Conservation (phyloP, 64 coral and sea anemone genomes). For the Dendronephthya gigantea region DNA sequence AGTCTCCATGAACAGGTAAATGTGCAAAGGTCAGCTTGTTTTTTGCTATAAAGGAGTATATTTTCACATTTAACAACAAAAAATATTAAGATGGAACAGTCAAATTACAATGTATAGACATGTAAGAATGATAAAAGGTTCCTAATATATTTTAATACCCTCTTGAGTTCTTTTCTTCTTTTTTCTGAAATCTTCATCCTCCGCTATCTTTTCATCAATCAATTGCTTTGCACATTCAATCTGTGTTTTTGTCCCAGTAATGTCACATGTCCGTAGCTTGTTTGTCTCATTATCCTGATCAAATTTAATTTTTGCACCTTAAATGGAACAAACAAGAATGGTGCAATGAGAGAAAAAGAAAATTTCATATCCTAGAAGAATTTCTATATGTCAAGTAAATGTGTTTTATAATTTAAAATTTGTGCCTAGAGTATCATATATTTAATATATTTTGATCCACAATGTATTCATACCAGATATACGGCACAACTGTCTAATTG, state of each 20-base stretch:
- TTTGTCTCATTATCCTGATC: not conserved
- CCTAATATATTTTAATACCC: not conserved
- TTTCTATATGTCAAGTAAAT: no score
- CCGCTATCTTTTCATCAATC: not conserved
- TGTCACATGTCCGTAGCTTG: not conserved
- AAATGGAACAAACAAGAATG: not conserved
- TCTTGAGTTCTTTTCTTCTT: not conserved
- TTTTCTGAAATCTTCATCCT: not conserved
- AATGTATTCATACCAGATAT: not conserved
- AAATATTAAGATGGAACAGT: no score
- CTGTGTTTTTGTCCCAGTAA: not conserved
- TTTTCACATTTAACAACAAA: not conserved
- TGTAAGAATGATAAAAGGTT: not conserved
- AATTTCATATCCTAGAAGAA: not conserved
- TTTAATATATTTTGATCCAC: not conserved
- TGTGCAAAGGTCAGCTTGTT: not conserved
- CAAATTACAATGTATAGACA: no score
- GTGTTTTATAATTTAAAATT: no score
- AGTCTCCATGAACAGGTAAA: not conserved
- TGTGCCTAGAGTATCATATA: no score
- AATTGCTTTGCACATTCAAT: slow-evolving; percentile 3
- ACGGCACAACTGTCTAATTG: not conserved
- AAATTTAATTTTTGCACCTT: slow-evolving; percentile 10
- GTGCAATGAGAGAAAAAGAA: not conserved
- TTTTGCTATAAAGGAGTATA: not conserved